Evolutionary conservation across 2,797 vertebrate genomes (phyloP).

Genomic region (Vultur gryphus): DNA sequence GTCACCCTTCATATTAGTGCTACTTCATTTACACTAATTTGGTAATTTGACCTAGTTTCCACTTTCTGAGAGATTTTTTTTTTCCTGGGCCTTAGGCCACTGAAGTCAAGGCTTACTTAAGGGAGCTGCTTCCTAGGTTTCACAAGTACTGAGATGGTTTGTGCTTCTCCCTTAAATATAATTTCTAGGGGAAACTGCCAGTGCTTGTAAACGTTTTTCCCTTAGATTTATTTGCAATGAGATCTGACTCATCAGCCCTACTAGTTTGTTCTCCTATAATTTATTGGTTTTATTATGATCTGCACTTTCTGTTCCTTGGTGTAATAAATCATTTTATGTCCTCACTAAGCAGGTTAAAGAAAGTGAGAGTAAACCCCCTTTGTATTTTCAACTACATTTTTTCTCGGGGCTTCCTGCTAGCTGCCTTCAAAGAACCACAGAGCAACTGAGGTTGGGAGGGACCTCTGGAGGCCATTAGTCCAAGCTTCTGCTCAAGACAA

Average conservation of each 20-base stretch:
- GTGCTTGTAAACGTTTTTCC: background rate
- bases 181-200: background rate
- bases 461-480: background rate
- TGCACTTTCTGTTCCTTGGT: conserved; percentile 26
- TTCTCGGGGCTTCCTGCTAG: background rate
- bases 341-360: conserved; percentile 2
- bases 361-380: background rate
- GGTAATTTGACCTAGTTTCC: background rate
- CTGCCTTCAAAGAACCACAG: background rate
- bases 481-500: background rate
- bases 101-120: background rate
- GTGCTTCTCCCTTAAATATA: background rate
- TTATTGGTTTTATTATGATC: conserved; percentile 46
- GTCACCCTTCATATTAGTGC: background rate
- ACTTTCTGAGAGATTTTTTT: background rate
- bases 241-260: background rate
- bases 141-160: background rate
- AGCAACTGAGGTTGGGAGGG: background rate
- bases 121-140: background rate
- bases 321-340: conserved; percentile 26
- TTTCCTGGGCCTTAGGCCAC: background rate
- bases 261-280: conserved; percentile 14
- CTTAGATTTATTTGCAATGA: conserved; percentile 25
- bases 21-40: background rate
- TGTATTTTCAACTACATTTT: background rate